Conservation (phyloP, 2,797 vertebrate genomes). For the Trichosurus vulpecula region DNA sequence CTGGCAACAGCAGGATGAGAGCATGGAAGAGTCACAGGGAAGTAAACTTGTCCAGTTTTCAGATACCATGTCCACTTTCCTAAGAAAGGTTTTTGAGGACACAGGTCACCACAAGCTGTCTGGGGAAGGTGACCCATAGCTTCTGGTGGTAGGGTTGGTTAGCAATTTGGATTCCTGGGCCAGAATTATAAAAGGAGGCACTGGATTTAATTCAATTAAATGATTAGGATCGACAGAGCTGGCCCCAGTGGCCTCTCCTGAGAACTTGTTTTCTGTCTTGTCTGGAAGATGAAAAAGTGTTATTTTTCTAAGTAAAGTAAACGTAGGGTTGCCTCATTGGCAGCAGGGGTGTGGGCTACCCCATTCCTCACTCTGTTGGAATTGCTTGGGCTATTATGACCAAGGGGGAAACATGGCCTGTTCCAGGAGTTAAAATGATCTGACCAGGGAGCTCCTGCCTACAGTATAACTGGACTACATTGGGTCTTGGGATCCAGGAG, state of each 20-base stretch:
- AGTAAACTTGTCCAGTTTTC: background rate
- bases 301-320: slow-evolving; percentile 15
- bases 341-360: background rate
- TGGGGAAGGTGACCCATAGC: no score
- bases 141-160: background rate
- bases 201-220: background rate
- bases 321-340: background rate
- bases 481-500: background rate
- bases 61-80: background rate
- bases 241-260: background rate
- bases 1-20: background rate
- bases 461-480: background rate
- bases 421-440: background rate
- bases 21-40: background rate
- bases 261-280: background rate
- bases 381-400: background rate
- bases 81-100: background rate
- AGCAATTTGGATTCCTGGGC: background rate
- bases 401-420: background rate
- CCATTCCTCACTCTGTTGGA: background rate
- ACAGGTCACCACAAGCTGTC: background rate
- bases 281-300: background rate
- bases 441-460: slow-evolving; percentile 39
- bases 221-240: background rate
- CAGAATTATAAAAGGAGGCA: background rate